Conservation (phyloP, 2,113 vertebrate species). For the Erythrocercus mccallii region DNA sequence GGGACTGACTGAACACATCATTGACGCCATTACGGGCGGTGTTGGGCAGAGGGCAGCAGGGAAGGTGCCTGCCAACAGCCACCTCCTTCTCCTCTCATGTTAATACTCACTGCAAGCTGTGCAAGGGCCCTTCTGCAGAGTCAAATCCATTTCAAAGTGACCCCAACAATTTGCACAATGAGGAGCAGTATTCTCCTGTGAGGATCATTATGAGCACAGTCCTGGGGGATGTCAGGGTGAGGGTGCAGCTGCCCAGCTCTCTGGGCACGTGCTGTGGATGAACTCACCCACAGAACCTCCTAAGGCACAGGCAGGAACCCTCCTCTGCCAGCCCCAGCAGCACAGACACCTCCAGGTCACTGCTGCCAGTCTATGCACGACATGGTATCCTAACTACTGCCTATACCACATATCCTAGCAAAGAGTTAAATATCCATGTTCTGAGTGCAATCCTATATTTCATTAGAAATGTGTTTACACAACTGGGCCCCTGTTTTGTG, state of each 20-base stretch:
- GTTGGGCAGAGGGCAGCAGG: neutral
- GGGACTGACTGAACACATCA: neutral
- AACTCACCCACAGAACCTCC: neutral
- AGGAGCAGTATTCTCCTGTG: rapidly evolving
- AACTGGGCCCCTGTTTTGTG: neutral
- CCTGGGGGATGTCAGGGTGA: neutral
- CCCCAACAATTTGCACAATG: rapidly evolving
- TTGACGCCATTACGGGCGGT: rapidly evolving
- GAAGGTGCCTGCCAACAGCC: neutral
- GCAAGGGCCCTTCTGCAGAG: neutral
- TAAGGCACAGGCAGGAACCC: neutral
- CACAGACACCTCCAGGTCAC: rapidly evolving
- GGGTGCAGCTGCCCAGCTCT: neutral
- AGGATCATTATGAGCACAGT: rapidly evolving
- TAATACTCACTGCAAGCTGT: rapidly evolving
- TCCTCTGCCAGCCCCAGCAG: neutral
- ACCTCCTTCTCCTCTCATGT: neutral
- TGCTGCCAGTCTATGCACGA: neutral
- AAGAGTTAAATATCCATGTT: neutral
- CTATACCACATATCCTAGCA: neutral
- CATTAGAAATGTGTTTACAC: neutral
- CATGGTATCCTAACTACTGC: neutral
- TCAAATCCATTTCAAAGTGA: neutral
- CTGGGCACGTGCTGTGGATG: rapidly evolving
- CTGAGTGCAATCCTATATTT: neutral